These are phyloP conservation scores for Neoniphon sammara DNA, from an alignment of 2,797 vertebrate genomes.

Conservation along the genomic window DNA sequence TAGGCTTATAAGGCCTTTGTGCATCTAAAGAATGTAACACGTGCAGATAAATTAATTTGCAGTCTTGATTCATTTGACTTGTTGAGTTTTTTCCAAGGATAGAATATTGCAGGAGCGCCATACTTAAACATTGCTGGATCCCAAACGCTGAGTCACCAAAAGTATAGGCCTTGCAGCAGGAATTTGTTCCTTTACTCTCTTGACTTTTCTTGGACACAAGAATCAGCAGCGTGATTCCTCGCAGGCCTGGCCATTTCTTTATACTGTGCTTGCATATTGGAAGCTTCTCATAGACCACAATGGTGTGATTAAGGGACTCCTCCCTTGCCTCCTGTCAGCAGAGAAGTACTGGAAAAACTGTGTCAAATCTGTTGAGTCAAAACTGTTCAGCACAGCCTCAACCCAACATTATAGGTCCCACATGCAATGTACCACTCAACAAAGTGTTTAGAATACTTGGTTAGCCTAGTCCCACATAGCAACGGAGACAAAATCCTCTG, in stretches of 20 bases:
- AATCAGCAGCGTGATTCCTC: slow-evolving; percentile 14
- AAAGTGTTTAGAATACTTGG: slow-evolving; percentile 10
- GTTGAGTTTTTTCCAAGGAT: neutral
- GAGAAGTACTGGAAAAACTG: slow-evolving; percentile 52
- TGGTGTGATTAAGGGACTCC: slow-evolving; percentile 19
- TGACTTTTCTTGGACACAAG: slow-evolving; percentile 18
- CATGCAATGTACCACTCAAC: slow-evolving; percentile 25
- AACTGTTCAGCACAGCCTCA: slow-evolving; percentile 19
- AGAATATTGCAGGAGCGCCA: neutral
- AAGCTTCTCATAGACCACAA: slow-evolving; percentile 11
- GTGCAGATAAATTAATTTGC: neutral
- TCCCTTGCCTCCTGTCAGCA: slow-evolving; percentile 26
- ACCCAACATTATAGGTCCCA: slow-evolving; percentile 46
- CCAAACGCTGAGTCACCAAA: slow-evolving; percentile 1
- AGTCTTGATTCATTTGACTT: neutral
- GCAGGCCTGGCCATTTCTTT: slow-evolving; percentile 22
- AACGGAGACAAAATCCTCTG: neutral
- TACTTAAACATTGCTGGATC: neutral
- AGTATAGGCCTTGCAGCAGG: neutral
- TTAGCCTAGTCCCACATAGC: neutral
- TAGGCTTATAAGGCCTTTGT: slow-evolving; percentile 1
- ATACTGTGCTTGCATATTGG: slow-evolving; percentile 21
- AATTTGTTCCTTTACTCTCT: neutral
- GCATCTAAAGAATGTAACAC: slow-evolving; percentile 6
- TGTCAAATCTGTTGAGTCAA: slow-evolving; percentile 41